phyloP scores from a whole-genome alignment of 1,140 invertebrate species.

The Ostrea denselamellosa region DNA sequence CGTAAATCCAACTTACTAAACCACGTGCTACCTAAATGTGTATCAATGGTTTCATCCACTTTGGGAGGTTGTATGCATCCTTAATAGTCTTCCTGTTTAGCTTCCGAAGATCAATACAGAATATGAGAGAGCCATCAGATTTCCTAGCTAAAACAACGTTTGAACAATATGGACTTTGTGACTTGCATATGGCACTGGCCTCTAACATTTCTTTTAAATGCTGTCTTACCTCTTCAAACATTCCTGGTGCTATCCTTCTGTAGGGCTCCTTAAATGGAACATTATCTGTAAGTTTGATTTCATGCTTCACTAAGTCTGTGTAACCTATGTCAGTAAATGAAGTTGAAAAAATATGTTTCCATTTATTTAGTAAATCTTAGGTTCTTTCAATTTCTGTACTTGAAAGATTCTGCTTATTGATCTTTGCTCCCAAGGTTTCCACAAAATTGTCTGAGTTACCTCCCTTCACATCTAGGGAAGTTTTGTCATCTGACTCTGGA shows the following conservation, averaged over 20 bases:
- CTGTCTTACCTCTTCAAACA: conserved; percentile 44
- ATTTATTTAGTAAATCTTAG: conserved; percentile 15
- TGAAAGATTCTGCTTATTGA: not conserved
- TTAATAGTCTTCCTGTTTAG: not conserved
- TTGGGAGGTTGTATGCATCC: conserved; percentile 4
- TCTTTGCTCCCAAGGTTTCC: not conserved
- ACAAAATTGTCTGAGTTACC: not conserved
- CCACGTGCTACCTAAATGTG: not conserved
- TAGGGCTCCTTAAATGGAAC: conserved; percentile 25
- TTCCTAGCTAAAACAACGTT: not conserved
- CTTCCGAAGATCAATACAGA: not conserved
- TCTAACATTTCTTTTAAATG: conserved; percentile 47
- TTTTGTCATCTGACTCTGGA: not conserved
- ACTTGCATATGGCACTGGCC: conserved; percentile 22
- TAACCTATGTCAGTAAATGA: conserved; percentile 32
- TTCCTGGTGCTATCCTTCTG: not conserved
- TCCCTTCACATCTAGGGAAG: too few species aligned
- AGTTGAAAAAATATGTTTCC: conserved; percentile 38
- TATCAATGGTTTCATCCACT: not conserved
- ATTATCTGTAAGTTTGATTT: conserved; percentile 42
- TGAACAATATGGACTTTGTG: conserved; percentile 30
- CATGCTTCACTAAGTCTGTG: conserved; percentile 35
- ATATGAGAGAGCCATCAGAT: not conserved
- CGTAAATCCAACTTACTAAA: not conserved
- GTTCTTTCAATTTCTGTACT: too few species aligned